Conservation (phyloP, 2,113 vertebrate genomes). For the Okapia johnstoni region DNA sequence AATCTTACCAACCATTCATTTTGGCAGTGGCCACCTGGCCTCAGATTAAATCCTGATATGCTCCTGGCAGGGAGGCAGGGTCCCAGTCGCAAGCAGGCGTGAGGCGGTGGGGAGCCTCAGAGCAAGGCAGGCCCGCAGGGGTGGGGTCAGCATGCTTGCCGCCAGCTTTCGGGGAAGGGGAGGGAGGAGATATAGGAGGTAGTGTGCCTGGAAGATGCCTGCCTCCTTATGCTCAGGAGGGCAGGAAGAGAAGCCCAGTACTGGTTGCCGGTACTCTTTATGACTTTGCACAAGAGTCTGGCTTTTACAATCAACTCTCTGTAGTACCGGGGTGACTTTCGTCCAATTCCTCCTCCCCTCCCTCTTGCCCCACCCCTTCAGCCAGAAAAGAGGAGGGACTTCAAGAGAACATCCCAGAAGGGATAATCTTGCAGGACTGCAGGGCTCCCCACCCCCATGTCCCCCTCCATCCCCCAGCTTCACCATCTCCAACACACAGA, state of each 20-base stretch:
- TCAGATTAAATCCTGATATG: constrained; percentile 1
- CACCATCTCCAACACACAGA: not conserved
- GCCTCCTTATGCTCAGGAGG: not conserved
- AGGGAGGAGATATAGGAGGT: not conserved
- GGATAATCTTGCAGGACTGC: not conserved
- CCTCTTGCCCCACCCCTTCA: too few species aligned
- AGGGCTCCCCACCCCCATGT: not conserved
- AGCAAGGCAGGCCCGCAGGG: not conserved
- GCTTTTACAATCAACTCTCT: not conserved
- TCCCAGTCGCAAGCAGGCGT: accelerated
- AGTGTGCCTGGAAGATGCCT: not conserved
- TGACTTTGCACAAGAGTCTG: not conserved
- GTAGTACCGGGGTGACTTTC: not conserved
- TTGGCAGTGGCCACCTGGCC: not conserved
- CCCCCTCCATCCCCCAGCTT: not conserved
- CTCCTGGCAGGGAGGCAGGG: not conserved
- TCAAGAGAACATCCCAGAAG: not conserved
- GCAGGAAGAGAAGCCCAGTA: not conserved
- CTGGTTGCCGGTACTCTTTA: not conserved
- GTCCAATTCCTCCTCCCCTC: not conserved
- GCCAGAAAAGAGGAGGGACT: not conserved
- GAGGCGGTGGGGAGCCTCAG: accelerated
- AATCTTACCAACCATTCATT: constrained; percentile 34
- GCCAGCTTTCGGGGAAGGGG: not conserved
- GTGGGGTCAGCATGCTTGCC: accelerated